Percentiles rank a stretch among this genome's conserved stretches.
Evolutionary conservation across 2,113 vertebrate species (phyloP).

Genomic region (Pseudorectes ferrugineus): DNA sequence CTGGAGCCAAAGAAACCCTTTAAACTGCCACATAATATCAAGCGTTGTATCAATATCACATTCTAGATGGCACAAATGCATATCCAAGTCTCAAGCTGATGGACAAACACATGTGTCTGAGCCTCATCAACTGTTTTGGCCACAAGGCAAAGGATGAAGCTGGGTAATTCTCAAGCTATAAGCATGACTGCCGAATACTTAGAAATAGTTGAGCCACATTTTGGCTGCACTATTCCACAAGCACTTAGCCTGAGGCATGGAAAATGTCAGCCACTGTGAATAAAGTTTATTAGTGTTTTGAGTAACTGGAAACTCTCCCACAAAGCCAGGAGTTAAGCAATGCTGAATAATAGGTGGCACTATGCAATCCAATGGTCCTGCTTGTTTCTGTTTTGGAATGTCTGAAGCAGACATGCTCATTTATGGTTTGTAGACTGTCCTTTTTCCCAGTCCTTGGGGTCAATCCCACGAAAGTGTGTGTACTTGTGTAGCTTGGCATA

Average conservation of each 20-base stretch:
- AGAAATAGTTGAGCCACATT: neutral
- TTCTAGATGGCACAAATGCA: neutral
- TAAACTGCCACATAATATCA: neutral
- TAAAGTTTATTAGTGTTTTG: slow-evolving; percentile 22
- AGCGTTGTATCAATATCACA: neutral
- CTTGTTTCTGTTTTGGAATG: neutral
- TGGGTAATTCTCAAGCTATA: neutral
- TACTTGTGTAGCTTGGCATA: neutral
- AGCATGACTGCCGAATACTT: neutral
- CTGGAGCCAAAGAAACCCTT: slow-evolving; percentile 2
- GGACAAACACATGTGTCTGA: neutral
- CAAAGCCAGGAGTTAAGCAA: neutral
- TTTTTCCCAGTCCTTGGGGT: neutral
- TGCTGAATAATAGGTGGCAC: neutral
- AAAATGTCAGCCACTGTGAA: slow-evolving; percentile 14
- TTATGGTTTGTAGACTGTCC: neutral
- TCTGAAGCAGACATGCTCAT: neutral
- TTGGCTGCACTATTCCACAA: slow-evolving; percentile 3
- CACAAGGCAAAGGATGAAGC: neutral
- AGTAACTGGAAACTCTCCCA: slow-evolving; percentile 7
- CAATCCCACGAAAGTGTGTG: neutral
- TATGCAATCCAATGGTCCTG: neutral
- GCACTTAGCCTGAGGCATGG: slow-evolving; percentile 1
- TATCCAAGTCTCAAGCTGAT: neutral
- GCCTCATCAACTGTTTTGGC: neutral